phyloP scores from a whole-genome alignment of 2,888 invertebrate species.

The Drosophila nigricruria region DNA sequence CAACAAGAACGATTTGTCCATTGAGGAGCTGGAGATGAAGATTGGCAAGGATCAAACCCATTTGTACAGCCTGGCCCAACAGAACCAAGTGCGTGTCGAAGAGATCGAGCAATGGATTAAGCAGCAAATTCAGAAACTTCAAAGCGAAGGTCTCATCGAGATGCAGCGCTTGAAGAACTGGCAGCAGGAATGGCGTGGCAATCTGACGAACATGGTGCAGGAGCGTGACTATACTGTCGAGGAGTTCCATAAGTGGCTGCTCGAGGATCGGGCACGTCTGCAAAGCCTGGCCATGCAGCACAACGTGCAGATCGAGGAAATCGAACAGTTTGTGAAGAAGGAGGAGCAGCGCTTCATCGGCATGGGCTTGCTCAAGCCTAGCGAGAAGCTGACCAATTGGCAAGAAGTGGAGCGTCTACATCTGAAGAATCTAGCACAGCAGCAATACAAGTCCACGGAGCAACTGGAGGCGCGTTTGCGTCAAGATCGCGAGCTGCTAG shows the following conservation, averaged over 20 bases:
- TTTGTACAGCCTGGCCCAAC: constrained; percentile 79
- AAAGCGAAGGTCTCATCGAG: constrained; percentile 80
- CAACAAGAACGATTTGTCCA: constrained; percentile 80
- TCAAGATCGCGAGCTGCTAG: constrained; percentile 81
- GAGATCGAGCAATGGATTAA: constrained; percentile 84
- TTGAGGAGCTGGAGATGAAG: constrained; percentile 79
- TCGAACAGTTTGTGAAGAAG: constrained; percentile 81
- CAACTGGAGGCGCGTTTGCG: constrained; percentile 82
- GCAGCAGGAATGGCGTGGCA: constrained; percentile 83
- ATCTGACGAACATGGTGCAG: constrained; percentile 80
- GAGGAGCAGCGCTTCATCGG: constrained; percentile 82
- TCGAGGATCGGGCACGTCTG: constrained; percentile 78
- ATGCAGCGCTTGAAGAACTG: constrained; percentile 80
- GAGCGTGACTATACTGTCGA: constrained; percentile 83
- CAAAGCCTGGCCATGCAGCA: constrained; percentile 82
- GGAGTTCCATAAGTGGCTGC: constrained; percentile 82
- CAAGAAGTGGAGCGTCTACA: constrained; percentile 83
- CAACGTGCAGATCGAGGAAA: constrained; percentile 83
- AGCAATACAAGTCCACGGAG: constrained; percentile 83
- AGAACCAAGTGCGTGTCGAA: constrained; percentile 83
- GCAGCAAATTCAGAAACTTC: constrained; percentile 79
- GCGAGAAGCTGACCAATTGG: constrained; percentile 82
- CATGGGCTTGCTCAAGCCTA: constrained; percentile 82
- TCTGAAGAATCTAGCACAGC: constrained; percentile 79
- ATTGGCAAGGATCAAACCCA: constrained; percentile 81